Base-by-base conservation (phyloP, 2,797 vertebrate genomes). In the Aplochiton taeniatus region DNA sequence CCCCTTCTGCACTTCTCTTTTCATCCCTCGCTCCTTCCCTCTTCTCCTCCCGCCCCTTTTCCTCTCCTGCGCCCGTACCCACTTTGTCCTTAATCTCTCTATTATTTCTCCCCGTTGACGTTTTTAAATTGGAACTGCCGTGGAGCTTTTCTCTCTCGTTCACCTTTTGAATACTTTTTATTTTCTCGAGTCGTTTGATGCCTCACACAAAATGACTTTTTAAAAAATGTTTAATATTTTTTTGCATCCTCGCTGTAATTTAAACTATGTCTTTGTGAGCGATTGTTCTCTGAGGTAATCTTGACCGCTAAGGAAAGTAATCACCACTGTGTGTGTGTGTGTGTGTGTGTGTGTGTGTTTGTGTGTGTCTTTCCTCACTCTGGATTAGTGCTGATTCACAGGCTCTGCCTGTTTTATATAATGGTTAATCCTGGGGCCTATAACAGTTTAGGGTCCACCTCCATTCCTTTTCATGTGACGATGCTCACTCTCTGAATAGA, bases 1-100 rank as follows among this genome's bases (percentile, higher is more conserved):
- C 65, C 63, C 70, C 57, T 69, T 75, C 77, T 74, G 73, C 74
- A 71, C 63, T 46, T 49, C 44, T 10, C 58, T 14, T 58, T 57
- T 69, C 51, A 17, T 9, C 17, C 43, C 45, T 60, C 45, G 11
- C 44, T 41, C 31, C 6, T 6, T 31, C 31, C 6, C 31, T 31
- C 31, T 31, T 51, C 49, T 51, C 49, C n/a, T 13, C 16, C 42
- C 44, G 4, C n/a, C 31, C 41, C 7, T 11, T 3, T 45, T 43
- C 43, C n/a, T 14, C 14, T 58, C 16, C 4, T 9, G 9, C 31
- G 6, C 31, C 6, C 31, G 6, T 31, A 31, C 31, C 31, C 6
- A 31, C 2, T 31, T 6, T 31, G 6, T 31, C 31, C 31, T 6
- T 31, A 31, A 31, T 31, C 31, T 31, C 31, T 6, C 3, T 31